Evolutionary conservation across 2,888 invertebrate species (phyloP), one percentile per base, ranked within the genome.

Genomic region (Dryobota labecula): DNA sequence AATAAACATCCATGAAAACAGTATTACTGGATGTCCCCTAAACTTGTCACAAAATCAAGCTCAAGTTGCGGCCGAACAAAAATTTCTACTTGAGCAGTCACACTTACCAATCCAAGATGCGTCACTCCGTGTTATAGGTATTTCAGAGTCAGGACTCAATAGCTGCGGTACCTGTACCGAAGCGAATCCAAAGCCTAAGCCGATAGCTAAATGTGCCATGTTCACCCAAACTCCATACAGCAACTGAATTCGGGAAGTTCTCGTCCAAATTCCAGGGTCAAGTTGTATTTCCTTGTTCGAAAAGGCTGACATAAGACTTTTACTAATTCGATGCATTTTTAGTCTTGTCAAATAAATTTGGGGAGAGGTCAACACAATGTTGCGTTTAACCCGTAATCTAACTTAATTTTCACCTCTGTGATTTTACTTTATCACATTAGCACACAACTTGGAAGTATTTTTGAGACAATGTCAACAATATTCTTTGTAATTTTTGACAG

Each of bases 51-150:
- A 20, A 41, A 38, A n/a, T 20, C 18, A n/a, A 64, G 18, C 9
- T 49, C 11, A 49, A 33, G 33, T 6, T 33, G 24, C 24, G 2
- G 30, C 6, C 24, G 20, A 33, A 15, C 49, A 53, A 33, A 27
- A 5, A 15, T 24, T 41, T 43, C 20, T n/a, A 24, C 15, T 36
- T 15, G 5, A 43, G 11, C 15, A 66, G 5, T 49, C 15, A 15
- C 41, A 89, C 92, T 91, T 86, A 97, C 97, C 97, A 70, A 97
- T 97, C 97, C 97, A 97, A 43, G 97, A 96, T 54, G 95, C 95
- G 78, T 97, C 96, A 18, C 81, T 78, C 27, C 90, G 78, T 41
- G 95, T 92, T 0, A 96, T 92, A 20, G 84, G 77, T 63, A 97
- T 95, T 3, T 84, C 65, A 27, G 96, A 95, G 56, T 94, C 90